A percentile compares a stretch with the other conserved stretches of the same genome.
Evolutionary conservation across 2,797 vertebrate genomes (phyloP).

Genomic region (Discoglossus pictus): DNA sequence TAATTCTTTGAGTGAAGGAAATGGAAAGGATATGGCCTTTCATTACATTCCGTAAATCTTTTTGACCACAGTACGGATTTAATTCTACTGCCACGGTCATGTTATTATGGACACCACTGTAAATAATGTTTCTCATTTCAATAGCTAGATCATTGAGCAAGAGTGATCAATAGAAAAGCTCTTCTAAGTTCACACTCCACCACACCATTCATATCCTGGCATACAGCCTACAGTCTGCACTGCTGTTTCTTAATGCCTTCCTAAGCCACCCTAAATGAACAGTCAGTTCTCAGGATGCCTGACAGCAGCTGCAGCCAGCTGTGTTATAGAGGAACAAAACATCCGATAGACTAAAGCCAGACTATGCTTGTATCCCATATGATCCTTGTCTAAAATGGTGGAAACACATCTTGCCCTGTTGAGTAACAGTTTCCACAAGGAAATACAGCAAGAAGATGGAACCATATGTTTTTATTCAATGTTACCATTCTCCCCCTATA

Average conservation of each 20-base stretch:
- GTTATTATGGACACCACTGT: constrained; percentile 46
- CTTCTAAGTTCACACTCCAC: constrained; percentile 34
- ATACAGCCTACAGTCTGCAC: constrained; percentile 52
- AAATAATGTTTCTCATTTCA: constrained; percentile 57
- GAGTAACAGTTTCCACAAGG: constrained; percentile 35
- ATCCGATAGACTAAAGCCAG: constrained; percentile 44
- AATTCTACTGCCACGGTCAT: constrained; percentile 55
- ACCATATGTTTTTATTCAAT: constrained; percentile 24
- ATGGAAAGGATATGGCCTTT: constrained; percentile 54
- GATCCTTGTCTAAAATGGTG: constrained; percentile 46
- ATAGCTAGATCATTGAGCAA: constrained; percentile 44
- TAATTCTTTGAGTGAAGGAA: constrained; percentile 62
- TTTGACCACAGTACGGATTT: constrained; percentile 54
- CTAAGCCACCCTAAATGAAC: constrained; percentile 58
- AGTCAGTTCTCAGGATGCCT: constrained; percentile 66
- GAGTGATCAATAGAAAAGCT: constrained; percentile 41
- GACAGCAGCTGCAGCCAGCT: constrained; percentile 77
- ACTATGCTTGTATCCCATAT: constrained; percentile 39
- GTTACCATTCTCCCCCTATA: constrained; percentile 32
- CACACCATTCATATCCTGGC: constrained; percentile 50
- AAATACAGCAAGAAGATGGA: constrained; percentile 42
- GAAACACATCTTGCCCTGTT: constrained; percentile 29
- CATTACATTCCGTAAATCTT: constrained; percentile 57
- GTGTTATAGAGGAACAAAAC: constrained; percentile 48
- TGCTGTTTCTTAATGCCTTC: constrained; percentile 56